Conservation (phyloP, 2,888 invertebrate species). For the Tenthredo mesomela region DNA sequence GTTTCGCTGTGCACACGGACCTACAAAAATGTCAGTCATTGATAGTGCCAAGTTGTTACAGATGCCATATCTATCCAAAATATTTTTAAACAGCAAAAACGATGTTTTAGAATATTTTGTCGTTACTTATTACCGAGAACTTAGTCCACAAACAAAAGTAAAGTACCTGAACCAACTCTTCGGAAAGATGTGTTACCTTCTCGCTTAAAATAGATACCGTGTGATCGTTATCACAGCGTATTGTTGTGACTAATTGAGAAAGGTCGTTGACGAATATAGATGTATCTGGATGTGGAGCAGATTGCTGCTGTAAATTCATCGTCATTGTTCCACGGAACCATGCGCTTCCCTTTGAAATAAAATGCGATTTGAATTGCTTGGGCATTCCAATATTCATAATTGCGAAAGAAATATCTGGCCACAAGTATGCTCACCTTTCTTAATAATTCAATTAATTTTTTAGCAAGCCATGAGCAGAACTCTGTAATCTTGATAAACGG, state of each 20-base stretch:
- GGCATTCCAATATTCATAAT: neutral
- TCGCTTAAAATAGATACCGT: conserved; percentile 59
- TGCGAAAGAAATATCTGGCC: neutral
- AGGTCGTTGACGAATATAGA: conserved; percentile 55
- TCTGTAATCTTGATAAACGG: conserved; percentile 51
- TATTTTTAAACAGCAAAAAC: neutral
- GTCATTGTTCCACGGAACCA: neutral
- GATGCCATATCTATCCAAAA: neutral
- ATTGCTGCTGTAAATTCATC: conserved; percentile 3
- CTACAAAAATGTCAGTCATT: conserved; percentile 56
- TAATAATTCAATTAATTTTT: conserved; percentile 61
- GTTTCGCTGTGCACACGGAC: conserved; percentile 61
- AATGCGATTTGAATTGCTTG: neutral
- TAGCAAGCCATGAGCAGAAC: conserved; percentile 65
- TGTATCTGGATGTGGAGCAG: conserved; percentile 25
- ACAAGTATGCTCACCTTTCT: conserved; percentile 59
- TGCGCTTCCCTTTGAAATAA: conserved; percentile 4
- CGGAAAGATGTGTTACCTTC: conserved; percentile 62
- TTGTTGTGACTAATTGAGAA: conserved; percentile 53
- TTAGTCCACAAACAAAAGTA: neutral
- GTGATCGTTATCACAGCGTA: conserved; percentile 63
- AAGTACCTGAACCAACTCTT: conserved; percentile 65
- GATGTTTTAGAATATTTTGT: neutral
- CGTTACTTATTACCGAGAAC: neutral
- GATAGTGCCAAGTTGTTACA: neutral